Evolutionary conservation across 2,797 vertebrate genomes (phyloP).

Genomic region (Podarcis siculus): DNA sequence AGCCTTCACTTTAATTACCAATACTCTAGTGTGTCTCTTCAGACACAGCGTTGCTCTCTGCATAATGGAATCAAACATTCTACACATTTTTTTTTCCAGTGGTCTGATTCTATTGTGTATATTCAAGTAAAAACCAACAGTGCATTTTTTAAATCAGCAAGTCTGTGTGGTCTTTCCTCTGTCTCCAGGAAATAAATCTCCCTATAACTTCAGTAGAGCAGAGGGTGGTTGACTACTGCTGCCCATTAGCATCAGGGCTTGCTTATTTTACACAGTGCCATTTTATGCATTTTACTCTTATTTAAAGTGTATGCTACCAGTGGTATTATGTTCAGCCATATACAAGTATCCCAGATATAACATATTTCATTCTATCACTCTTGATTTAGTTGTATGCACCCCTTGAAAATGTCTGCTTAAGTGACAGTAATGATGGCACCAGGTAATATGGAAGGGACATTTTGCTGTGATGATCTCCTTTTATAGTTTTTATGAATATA

Average conservation of each 20-base stretch:
- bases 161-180: conserved; percentile 65
- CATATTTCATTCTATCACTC: conserved; percentile 70
- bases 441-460: conserved; percentile 74
- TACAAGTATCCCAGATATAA: conserved; percentile 64
- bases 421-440: conserved; percentile 76
- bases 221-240: conserved; percentile 59
- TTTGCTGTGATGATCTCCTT: conserved; percentile 78
- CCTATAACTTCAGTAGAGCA: conserved; percentile 61
- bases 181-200: conserved; percentile 69
- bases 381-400: conserved; percentile 69
- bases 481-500: conserved; percentile 79
- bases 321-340: conserved; percentile 66
- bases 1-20: conserved; percentile 56
- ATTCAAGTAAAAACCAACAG: conserved; percentile 68
- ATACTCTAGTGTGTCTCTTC: conserved; percentile 19
- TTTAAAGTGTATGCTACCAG: conserved; percentile 63
- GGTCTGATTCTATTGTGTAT: conserved; percentile 60
- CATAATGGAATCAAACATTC: conserved; percentile 44
- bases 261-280: conserved; percentile 75
- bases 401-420: conserved; percentile 78
- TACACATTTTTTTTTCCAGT: neutral
- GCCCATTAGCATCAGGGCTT: conserved; percentile 68
- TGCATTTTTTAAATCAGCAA: conserved; percentile 52
- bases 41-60: conserved; percentile 46
- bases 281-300: conserved; percentile 70